Conservation (phyloP, 2,797 vertebrate genomes). For the Danio kyathit region DNA sequence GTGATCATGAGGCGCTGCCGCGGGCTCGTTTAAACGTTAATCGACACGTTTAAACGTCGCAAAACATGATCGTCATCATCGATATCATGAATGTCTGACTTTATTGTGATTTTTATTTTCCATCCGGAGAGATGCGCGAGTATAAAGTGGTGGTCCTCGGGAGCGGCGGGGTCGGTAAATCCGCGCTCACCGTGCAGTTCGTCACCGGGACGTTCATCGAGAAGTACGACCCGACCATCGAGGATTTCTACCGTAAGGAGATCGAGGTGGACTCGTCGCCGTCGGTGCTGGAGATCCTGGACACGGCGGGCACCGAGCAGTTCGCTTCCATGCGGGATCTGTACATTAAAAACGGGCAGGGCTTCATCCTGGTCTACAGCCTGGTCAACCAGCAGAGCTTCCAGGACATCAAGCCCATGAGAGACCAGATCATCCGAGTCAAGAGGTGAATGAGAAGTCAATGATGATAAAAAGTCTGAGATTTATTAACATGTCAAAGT, state of each 20-base stretch:
- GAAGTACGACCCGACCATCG: constrained; percentile 97
- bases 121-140: constrained; percentile 86
- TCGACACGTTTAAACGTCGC: background rate
- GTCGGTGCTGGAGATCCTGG: constrained; percentile 80
- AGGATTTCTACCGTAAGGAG: constrained; percentile 98
- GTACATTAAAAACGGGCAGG: constrained; percentile 97
- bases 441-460: constrained; percentile 85
- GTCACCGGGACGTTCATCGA: constrained; percentile 97
- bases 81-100: constrained; percentile 71
- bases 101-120: constrained; percentile 55
- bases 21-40: constrained; percentile 64
- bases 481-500: constrained; percentile 29
- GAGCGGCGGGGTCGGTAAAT: constrained; percentile 96
- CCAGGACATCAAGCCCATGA: constrained; percentile 97
- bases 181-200: constrained; percentile 97
- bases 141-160: constrained; percentile 98
- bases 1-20: constrained; percentile 78
- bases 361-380: constrained; percentile 81
- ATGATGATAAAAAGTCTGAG: too few species aligned
- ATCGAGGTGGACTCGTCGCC: constrained; percentile 97
- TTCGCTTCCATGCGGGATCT: constrained; percentile 98
- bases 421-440: constrained; percentile 97
- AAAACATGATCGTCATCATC: constrained; percentile 65
- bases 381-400: constrained; percentile 93
- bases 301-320: constrained; percentile 90